Conservation (phyloP, 2,113 vertebrate genomes). For the Melanerpes formicivorus region DNA sequence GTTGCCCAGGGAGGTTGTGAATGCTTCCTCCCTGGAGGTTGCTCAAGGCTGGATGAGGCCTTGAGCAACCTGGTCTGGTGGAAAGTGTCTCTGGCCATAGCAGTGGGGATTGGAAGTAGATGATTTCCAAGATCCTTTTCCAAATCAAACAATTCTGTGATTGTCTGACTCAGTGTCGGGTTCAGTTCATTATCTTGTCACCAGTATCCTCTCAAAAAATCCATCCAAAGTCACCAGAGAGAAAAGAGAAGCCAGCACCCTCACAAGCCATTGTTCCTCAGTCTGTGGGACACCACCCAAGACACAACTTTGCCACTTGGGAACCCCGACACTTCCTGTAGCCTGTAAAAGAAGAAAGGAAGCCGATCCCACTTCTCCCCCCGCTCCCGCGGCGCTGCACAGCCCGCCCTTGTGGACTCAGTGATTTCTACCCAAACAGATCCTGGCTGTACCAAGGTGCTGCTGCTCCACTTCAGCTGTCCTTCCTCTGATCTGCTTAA, state of each 20-base stretch:
- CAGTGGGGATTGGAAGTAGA: no score
- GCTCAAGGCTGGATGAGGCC: no score
- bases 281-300: background rate
- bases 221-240: background rate
- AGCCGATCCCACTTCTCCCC: background rate
- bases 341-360: background rate
- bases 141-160: no score
- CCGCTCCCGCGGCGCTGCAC: fast-evolving
- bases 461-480: background rate
- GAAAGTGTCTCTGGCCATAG: no score
- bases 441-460: background rate
- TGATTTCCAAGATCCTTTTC: no score
- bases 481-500: background rate
- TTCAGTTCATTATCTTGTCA: background rate
- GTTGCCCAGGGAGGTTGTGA: no score
- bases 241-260: background rate
- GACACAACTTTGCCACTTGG: background rate
- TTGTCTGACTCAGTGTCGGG: background rate
- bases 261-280: background rate
- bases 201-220: background rate
- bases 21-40: no score
- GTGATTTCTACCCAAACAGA: background rate
- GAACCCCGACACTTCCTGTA: background rate
- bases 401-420: fast-evolving
- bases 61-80: no score